A percentile compares a stretch with the other conserved stretches of the same genome.
Evolutionary conservation across 2,797 vertebrate genomes (phyloP).

Genomic region (Tangara arthus): DNA sequence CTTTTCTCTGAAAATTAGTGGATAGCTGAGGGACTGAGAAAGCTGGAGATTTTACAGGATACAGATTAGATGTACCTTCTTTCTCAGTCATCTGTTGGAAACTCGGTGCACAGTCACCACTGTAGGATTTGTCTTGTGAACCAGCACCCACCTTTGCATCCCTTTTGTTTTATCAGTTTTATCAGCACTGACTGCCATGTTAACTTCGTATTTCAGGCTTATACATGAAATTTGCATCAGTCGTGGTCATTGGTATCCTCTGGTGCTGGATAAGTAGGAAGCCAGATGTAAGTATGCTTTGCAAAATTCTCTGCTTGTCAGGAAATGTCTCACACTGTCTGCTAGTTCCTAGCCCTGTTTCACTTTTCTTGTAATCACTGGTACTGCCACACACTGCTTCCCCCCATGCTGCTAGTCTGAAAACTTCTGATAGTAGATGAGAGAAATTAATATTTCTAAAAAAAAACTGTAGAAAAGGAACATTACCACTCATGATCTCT

Average conservation of each 20-base stretch:
- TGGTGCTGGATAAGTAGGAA: neutral
- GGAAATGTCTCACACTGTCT: neutral
- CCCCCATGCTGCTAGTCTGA: neutral
- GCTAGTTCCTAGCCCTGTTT: neutral
- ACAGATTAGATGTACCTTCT: neutral
- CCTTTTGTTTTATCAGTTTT: neutral
- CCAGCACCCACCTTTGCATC: accelerated
- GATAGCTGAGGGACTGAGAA: neutral
- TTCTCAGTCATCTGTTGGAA: neutral
- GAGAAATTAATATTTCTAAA: neutral
- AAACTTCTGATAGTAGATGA: neutral
- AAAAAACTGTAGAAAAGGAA: neutral
- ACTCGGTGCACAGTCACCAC: neutral
- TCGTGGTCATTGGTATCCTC: neutral
- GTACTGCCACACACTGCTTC: neutral
- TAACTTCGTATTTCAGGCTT: neutral
- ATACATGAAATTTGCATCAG: neutral
- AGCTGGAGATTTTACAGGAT: neutral
- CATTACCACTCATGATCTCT: neutral
- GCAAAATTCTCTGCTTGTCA: neutral
- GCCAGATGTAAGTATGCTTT: neutral
- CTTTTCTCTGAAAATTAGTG: neutral
- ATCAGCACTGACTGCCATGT: neutral
- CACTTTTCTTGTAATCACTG: neutral
- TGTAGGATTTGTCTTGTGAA: neutral